Evolutionary conservation across 2,113 vertebrate genomes (phyloP).

Genomic region (Alexandromys fortis): DNA sequence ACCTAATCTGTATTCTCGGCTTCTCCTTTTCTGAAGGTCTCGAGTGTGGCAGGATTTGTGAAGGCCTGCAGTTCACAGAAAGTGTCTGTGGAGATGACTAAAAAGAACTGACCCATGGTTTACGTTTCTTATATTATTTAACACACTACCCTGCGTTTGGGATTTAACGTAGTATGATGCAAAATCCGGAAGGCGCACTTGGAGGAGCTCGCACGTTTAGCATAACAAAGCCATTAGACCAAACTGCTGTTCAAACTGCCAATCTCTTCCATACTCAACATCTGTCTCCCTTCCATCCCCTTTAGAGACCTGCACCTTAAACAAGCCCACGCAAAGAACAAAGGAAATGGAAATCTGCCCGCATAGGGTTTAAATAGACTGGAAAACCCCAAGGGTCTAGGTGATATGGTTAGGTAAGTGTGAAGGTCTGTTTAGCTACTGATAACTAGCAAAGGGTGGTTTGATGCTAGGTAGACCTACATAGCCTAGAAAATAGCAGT

Average conservation of each 20-base stretch:
- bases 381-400: constrained; percentile 44
- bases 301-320: constrained; percentile 59
- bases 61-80: constrained; percentile 40
- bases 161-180: constrained; percentile 55
- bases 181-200: constrained; percentile 64
- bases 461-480: background rate
- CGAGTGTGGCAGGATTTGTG: constrained; percentile 5
- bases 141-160: background rate
- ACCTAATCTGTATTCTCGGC: constrained; percentile 54
- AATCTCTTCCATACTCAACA: constrained; percentile 31
- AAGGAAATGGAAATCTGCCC: constrained; percentile 57
- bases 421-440: constrained; percentile 40
- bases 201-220: constrained; percentile 74
- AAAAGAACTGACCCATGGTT: background rate
- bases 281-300: constrained; percentile 28
- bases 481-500: constrained; percentile 16
- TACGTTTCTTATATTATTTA: constrained; percentile 51
- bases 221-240: constrained; percentile 65
- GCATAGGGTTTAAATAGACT: constrained; percentile 43
- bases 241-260: constrained; percentile 59
- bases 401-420: constrained; percentile 34
- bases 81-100: constrained; percentile 42
- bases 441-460: background rate
- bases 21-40: constrained; percentile 59
- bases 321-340: constrained; percentile 56